A percentile compares a stretch with the other conserved stretches of the same genome.
phyloP scores from a whole-genome alignment of 2,797 vertebrate species.

The Philypnodon macrostomus region DNA sequence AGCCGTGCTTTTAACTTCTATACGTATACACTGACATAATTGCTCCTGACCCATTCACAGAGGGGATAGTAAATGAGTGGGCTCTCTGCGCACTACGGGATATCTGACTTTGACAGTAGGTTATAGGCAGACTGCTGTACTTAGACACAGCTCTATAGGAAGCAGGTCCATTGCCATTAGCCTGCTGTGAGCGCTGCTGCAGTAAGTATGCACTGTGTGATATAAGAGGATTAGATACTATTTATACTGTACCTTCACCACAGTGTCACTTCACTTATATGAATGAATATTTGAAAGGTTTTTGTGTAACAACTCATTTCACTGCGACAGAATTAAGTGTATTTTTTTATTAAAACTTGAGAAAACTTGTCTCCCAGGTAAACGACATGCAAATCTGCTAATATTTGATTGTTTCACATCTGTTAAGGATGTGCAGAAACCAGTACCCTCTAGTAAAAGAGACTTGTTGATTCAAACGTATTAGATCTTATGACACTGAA shows the following conservation, averaged over 20 bases:
- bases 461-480: too few species aligned
- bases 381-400: too few species aligned
- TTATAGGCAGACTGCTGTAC: slow-evolving; percentile 38
- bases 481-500: too few species aligned
- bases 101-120: slow-evolving; percentile 55
- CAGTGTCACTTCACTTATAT: slow-evolving; percentile 42
- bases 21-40: slow-evolving; percentile 8
- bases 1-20: slow-evolving; percentile 16
- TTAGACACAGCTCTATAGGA: slow-evolving; percentile 45
- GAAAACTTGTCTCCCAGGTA: too few species aligned
- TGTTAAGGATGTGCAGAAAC: too few species aligned
- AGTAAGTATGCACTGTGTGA: slow-evolving; percentile 56
- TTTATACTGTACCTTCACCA: slow-evolving; percentile 62
- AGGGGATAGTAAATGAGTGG: slow-evolving; percentile 21
- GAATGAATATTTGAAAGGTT: slow-evolving; percentile 22
- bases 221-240: slow-evolving; percentile 60
- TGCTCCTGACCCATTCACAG: slow-evolving; percentile 23
- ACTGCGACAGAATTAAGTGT: too few species aligned
- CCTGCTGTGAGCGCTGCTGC: slow-evolving; percentile 58
- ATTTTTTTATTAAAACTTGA: too few species aligned
- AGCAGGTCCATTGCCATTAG: slow-evolving; percentile 23
- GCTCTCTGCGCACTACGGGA: too few species aligned
- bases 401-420: too few species aligned
- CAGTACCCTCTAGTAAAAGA: too few species aligned
- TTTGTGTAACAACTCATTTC: too few species aligned